Evolutionary conservation across 2,113 vertebrate genomes (phyloP).

Genomic region (Regulus satrapa): DNA sequence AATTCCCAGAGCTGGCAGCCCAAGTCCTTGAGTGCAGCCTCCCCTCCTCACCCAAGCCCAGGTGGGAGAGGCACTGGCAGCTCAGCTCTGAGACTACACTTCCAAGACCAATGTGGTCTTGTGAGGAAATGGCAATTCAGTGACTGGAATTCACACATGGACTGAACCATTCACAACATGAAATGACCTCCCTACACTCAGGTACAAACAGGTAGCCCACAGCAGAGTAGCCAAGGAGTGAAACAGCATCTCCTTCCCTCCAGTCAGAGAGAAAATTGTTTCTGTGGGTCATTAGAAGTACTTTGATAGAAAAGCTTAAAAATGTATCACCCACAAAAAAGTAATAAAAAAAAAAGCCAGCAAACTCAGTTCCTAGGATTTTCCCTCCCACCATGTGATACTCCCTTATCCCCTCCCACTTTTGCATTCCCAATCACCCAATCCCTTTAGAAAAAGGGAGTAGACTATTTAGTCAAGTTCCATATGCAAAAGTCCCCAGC

Average conservation of each 20-base stretch:
- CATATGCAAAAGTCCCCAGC: conserved; percentile 34
- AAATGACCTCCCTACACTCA: background rate
- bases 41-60: background rate
- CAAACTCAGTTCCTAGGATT: background rate
- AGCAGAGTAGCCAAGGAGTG: conserved; percentile 46
- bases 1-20: background rate
- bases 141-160: background rate
- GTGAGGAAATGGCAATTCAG: background rate
- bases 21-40: background rate
- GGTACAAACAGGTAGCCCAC: conserved; percentile 3
- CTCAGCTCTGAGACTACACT: background rate
- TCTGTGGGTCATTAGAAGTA: conserved; percentile 4
- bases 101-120: conserved; percentile 16
- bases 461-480: conserved; percentile 18
- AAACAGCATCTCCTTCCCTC: background rate
- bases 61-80: conserved; percentile 2
- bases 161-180: conserved; percentile 24
- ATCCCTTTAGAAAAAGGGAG: conserved; percentile 16
- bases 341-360: background rate
- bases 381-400: background rate
- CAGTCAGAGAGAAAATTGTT: background rate
- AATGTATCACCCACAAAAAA: background rate
- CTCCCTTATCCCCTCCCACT: conserved; percentile 30
- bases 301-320: conserved; percentile 35
- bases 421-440: background rate